Base-by-base conservation (phyloP, 2,797 vertebrate species). In the Tapera naevia region DNA sequence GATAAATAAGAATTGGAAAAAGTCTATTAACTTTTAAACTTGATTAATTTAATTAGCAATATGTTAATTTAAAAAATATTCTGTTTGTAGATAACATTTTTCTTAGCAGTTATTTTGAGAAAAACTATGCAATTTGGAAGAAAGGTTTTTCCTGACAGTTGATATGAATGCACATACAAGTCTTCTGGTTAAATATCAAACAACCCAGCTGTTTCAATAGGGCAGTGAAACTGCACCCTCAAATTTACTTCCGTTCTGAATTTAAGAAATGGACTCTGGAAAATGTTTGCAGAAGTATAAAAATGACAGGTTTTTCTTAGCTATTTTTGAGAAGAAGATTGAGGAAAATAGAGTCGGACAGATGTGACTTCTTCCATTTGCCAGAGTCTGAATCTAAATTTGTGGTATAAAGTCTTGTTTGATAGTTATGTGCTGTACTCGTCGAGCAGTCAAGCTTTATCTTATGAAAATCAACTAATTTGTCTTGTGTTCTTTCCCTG, bases 401-500 rank as follows among this genome's bases (percentile, higher is more conserved):
- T 51, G 10, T 69, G 43, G 50, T 62, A 17, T 27, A 46, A 74
- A 51, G 66, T 93, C 51, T 76, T 57, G 65, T 91, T 70, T 84
- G 56, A 11, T 86, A 73, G 50, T 74, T 70, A 19, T 86, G 70
- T 88, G 56, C 32, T 73, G 19, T 91, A n/a, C 33, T 90, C 66
- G 80, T 62, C 56, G 39, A 90, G 76, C 83, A 70, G 58, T 70
- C 69, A 86, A 89, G 46, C 50, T 56, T 92, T 79, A 85, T 80
- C 90, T 74, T 90, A 89, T 46, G 74, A 87, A 85, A 83, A 43
- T 46, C 60, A 84, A 67, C 86, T 86, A 50, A 84, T 84, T 76
- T 92, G 86, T 96, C 82, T 76, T 86, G 70, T 95, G 86, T 80
- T 92, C 91, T 86, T 90, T 91, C 74, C 81, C 61, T 91, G 88